A percentile compares a stretch with the other conserved stretches of the same genome.
phyloP scores from a whole-genome alignment of 2,113 vertebrate species.

The Lepisosteus osseus region DNA sequence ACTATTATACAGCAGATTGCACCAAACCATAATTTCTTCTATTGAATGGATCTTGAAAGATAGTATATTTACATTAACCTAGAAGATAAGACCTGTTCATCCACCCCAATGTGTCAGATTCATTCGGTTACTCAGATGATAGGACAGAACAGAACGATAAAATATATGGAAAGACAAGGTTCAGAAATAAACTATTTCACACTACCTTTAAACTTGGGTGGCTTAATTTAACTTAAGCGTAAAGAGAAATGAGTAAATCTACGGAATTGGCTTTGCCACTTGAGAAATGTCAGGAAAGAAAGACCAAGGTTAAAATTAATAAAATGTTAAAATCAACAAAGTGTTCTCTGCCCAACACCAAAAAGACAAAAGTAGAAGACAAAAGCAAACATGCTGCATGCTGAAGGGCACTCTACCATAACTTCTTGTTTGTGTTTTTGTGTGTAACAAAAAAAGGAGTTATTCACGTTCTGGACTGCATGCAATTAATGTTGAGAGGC shows the following conservation, averaged over 20 bases:
- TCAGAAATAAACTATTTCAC: constrained; percentile 37
- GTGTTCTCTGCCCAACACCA: constrained; percentile 31
- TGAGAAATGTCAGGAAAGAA: constrained; percentile 29
- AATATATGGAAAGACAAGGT: constrained; percentile 34
- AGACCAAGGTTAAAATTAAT: constrained; percentile 34
- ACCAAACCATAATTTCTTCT: not conserved
- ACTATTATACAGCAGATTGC: too few species aligned
- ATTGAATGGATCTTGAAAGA: not conserved
- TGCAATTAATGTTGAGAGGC: constrained; percentile 16
- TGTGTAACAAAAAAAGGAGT: constrained; percentile 3
- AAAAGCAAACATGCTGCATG: constrained; percentile 25
- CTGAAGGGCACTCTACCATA: not conserved
- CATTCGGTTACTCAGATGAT: not conserved
- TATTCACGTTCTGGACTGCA: not conserved
- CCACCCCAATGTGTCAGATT: not conserved
- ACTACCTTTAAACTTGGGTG: constrained; percentile 35
- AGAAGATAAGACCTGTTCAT: constrained; percentile 31
- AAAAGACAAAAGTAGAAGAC: constrained; percentile 7
- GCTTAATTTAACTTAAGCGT: constrained; percentile 27
- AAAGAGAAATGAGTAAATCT: constrained; percentile 35
- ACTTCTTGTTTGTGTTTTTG: constrained; percentile 5
- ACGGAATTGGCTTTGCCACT: constrained; percentile 18
- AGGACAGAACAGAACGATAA: constrained; percentile 1
- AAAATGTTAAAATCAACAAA: constrained; percentile 6
- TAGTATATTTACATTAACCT: not conserved